These are phyloP conservation scores for Sus scrofa DNA, from an alignment of 2,113 vertebrate species.

Conservation along the genomic window DNA sequence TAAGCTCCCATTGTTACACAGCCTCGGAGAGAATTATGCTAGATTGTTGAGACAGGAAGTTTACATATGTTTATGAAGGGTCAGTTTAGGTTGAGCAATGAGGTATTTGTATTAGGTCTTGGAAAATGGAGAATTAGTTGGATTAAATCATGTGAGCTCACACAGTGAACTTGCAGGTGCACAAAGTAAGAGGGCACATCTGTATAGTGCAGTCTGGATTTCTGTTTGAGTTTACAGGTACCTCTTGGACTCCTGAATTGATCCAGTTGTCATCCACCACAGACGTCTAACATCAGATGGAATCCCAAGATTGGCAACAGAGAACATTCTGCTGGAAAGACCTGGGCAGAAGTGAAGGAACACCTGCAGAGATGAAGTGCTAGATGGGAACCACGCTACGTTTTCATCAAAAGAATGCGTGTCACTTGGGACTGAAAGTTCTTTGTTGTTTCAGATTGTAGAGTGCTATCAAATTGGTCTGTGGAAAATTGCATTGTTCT, in stretches of 20 bases:
- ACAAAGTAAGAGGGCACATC: neutral
- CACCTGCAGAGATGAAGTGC: neutral
- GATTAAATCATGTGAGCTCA: constrained; percentile 39
- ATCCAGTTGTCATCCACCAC: constrained; percentile 52
- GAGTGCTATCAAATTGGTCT: constrained; percentile 56
- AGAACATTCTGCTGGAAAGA: constrained; percentile 56
- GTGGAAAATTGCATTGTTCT: constrained; percentile 67
- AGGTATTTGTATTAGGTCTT: constrained; percentile 52
- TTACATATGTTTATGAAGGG: constrained; percentile 53
- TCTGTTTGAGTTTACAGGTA: constrained; percentile 77
- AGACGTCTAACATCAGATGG: constrained; percentile 34
- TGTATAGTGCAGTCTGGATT: constrained; percentile 42
- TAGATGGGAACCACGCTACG: neutral
- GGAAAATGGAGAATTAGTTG: constrained; percentile 7
- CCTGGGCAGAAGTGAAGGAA: neutral
- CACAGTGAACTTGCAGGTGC: neutral
- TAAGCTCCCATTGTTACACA: constrained; percentile 53
- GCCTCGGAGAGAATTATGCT: constrained; percentile 21
- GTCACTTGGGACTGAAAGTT: constrained; percentile 59
- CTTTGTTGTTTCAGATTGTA: constrained; percentile 78
- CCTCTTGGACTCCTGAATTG: constrained; percentile 73
- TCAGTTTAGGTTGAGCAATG: constrained; percentile 66
- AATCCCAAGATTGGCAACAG: constrained; percentile 60
- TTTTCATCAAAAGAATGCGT: constrained; percentile 16
- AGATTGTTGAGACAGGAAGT: constrained; percentile 37